Base-by-base conservation (phyloP, 2,113 vertebrate genomes). In the Uropsilus gracilis region DNA sequence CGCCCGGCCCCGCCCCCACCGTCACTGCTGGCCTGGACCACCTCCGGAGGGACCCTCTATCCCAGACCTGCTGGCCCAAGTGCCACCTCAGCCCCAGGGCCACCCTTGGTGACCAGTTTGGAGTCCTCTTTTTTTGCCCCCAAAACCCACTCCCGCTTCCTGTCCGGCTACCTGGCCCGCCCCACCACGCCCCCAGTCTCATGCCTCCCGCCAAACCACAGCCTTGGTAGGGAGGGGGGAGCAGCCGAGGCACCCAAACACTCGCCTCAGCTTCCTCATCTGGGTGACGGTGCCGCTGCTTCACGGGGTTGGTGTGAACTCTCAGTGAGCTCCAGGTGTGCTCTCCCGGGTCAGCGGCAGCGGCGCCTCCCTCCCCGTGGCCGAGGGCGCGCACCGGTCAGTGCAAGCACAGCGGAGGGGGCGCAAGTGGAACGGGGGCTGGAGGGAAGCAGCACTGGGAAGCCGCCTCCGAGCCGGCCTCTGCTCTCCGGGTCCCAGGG, bases 341-440 rank as follows among this genome's bases (percentile, higher is more conserved):
- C 37, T 68, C 73, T 28, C 37, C 61, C 44, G 69, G 69, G 61
- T 32, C 2, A 26, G 63, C 13, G 14, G 20, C 55, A 57, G 32
- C 32, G 8, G 1, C 2, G 8, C 34, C 8, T 8, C 34, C 78
- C 8, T 44, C 68, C 37, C 28, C 0, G 32, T 5, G 46, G 26
- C 73, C 48, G 24, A 1, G 37, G 68, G 16, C 12, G 2, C 0
- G 10, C 8, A 18, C 24, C 3, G 6, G 6, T 24, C 32, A 24
- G 34, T 22, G 16, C 48, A n/a, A 8, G 28, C 8, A 6, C 34
- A n/a, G n/a, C n/a, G n/a, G n/a, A n/a, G n/a, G n/a, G 32, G 39
- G 14, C 24, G 12, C 12, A 39, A 39, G 28, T 3, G 18, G 9
- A 53, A 61, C 1, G 3, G 16, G 3, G 8, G 37, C 10, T 2